Conservation (phyloP, 2,888 invertebrate species). For the Pimpla rufipes region DNA sequence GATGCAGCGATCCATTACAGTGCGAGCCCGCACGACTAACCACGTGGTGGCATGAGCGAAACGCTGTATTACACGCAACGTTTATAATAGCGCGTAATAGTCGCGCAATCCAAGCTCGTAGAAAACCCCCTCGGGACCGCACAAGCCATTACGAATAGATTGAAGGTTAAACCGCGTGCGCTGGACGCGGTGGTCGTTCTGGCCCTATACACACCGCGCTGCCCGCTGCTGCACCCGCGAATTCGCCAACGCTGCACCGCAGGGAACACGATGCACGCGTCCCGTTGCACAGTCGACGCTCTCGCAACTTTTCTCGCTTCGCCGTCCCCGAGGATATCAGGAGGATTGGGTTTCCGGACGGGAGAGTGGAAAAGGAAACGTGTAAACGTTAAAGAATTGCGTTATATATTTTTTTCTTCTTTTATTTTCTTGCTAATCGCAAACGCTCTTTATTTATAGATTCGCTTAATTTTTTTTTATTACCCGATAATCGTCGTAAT, state of each 20-base stretch:
- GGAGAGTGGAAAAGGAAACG: not conserved
- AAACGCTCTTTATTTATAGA: constrained; percentile 44
- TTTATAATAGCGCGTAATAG: constrained; percentile 64
- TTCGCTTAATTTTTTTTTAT: constrained; percentile 24
- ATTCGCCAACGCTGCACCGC: constrained; percentile 33
- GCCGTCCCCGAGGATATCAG: constrained; percentile 39
- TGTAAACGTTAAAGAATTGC: constrained; percentile 3
- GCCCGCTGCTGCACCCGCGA: constrained; percentile 19
- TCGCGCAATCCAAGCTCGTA: constrained; percentile 57
- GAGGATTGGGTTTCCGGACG: not conserved
- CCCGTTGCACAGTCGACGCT: constrained; percentile 52
- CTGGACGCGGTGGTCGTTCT: constrained; percentile 15
- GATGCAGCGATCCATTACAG: constrained; percentile 13
- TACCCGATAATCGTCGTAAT: constrained; percentile 6
- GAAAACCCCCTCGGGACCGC: constrained; percentile 56
- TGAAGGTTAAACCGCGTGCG: constrained; percentile 64
- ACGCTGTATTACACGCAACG: constrained; percentile 53
- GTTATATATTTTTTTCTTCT: not conserved
- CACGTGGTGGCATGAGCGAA: constrained; percentile 58
- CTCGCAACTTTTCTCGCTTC: constrained; percentile 46
- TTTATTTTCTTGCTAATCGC: constrained; percentile 22
- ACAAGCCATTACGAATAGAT: constrained; percentile 65
- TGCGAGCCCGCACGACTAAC: constrained; percentile 1
- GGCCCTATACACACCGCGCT: not conserved
- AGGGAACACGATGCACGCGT: constrained; percentile 45